Evolutionary conservation across 2,113 vertebrate genomes (phyloP).

Genomic region (Meles meles): DNA sequence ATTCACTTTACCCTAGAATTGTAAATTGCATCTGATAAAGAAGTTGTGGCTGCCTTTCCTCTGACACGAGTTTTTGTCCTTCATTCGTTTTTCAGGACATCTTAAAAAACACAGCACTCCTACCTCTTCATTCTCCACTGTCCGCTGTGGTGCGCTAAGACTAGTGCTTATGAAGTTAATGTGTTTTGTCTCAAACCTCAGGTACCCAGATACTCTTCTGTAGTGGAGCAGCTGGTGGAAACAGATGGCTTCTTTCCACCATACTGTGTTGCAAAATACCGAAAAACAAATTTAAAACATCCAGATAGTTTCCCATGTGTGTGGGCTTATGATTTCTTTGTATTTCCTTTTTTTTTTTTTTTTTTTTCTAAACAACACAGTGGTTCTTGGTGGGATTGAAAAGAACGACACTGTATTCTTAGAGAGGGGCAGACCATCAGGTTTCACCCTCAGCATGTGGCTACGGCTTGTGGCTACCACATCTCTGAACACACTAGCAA

Average conservation of each 20-base stretch:
- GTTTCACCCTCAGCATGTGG: background rate
- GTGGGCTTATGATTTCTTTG: background rate
- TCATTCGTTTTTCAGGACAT: background rate
- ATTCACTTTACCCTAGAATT: conserved; percentile 22
- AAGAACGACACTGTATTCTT: background rate
- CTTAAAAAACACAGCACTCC: background rate
- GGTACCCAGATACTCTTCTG: background rate
- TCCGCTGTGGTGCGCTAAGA: background rate
- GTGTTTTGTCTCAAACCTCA: background rate
- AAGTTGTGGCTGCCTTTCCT: conserved; percentile 20
- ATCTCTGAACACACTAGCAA: conserved; percentile 24
- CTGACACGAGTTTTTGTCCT: background rate
- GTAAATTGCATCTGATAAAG: background rate
- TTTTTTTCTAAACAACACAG: background rate
- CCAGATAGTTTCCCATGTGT: background rate
- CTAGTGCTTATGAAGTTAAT: conserved; percentile 28
- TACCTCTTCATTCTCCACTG: background rate
- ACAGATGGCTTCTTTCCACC: background rate
- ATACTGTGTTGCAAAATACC: background rate
- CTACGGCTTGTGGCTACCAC: background rate
- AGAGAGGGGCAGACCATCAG: background rate
- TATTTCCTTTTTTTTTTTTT: background rate
- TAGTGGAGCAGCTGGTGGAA: background rate
- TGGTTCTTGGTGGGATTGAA: conserved; percentile 7
- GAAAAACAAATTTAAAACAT: conserved; percentile 30